Evolutionary conservation across 2,888 invertebrate genomes (phyloP).

Genomic region (Criorhina ranunculi): DNA sequence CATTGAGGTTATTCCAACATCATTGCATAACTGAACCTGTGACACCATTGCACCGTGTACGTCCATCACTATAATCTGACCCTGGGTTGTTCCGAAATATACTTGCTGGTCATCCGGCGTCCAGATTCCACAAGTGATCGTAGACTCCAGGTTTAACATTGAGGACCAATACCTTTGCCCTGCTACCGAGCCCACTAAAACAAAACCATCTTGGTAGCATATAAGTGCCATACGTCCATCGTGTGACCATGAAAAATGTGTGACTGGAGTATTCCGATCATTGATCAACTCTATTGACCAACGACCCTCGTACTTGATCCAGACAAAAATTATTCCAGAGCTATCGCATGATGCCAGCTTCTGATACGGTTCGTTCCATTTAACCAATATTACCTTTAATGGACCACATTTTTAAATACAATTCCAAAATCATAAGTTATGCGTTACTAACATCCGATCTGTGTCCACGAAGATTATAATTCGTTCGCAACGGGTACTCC

Average conservation of each 20-base stretch:
- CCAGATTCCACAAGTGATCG: conserved; percentile 98
- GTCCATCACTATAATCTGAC: conserved; percentile 98
- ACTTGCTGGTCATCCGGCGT: conserved; percentile 99
- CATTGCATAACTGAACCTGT: conserved; percentile 93
- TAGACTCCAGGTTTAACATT: conserved; percentile 96
- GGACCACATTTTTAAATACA: not conserved
- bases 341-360: conserved; percentile 99
- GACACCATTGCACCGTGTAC: conserved; percentile 98
- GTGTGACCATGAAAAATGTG: conserved; percentile 99
- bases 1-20: conserved; percentile 95
- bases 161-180: conserved; percentile 99
- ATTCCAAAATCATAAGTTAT: not conserved
- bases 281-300: conserved; percentile 99
- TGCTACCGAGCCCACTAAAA: conserved; percentile 98
- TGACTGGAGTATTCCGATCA: conserved; percentile 98
- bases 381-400: conserved; percentile 94
- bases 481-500: conserved; percentile 94
- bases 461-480: conserved; percentile 98
- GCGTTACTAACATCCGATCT: conserved; percentile 93
- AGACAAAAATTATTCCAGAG: conserved; percentile 99
- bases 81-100: conserved; percentile 97
- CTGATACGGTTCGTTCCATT: conserved; percentile 99
- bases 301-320: conserved; percentile 99
- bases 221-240: conserved; percentile 99
- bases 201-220: conserved; percentile 99